Evolutionary conservation across 2,113 vertebrate genomes (phyloP).

Genomic region (Elephas maximus): DNA sequence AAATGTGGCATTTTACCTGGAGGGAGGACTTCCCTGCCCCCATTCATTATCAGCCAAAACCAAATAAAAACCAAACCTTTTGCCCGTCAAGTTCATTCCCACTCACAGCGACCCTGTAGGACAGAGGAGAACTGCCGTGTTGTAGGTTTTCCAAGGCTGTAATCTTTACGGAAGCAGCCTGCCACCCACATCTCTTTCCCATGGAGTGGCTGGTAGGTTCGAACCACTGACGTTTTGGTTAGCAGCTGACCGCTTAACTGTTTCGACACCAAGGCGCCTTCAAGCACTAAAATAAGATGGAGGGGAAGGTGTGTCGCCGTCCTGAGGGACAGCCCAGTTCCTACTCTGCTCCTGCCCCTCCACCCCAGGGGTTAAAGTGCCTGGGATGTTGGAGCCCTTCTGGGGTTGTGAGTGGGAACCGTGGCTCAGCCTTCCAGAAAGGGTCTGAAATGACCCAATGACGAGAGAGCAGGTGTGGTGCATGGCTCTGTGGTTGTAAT

Average conservation of each 20-base stretch:
- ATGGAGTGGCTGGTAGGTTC: neutral
- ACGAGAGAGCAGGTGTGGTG: neutral
- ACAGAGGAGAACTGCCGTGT: neutral
- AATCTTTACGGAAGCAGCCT: neutral
- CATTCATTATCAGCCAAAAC: neutral
- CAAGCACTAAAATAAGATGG: neutral
- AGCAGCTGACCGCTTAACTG: neutral
- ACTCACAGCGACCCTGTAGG: neutral
- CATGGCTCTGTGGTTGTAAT: accelerated
- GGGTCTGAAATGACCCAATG: accelerated
- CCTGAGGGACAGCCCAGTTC: neutral
- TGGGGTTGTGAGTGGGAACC: accelerated
- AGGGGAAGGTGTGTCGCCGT: accelerated
- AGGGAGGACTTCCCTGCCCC: neutral
- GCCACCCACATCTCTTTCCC: too few relatives aligned
- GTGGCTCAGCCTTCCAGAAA: neutral
- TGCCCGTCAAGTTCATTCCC: neutral
- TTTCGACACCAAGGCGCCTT: neutral
- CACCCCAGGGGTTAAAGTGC: too few relatives aligned
- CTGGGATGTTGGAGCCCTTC: neutral
- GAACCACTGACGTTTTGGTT: neutral
- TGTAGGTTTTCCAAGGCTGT: neutral
- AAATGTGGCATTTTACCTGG: neutral
- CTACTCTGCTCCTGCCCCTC: neutral
- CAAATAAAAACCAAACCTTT: neutral